Base-by-base conservation (phyloP, 2,113 vertebrate species). In the Silurus meridionalis region DNA sequence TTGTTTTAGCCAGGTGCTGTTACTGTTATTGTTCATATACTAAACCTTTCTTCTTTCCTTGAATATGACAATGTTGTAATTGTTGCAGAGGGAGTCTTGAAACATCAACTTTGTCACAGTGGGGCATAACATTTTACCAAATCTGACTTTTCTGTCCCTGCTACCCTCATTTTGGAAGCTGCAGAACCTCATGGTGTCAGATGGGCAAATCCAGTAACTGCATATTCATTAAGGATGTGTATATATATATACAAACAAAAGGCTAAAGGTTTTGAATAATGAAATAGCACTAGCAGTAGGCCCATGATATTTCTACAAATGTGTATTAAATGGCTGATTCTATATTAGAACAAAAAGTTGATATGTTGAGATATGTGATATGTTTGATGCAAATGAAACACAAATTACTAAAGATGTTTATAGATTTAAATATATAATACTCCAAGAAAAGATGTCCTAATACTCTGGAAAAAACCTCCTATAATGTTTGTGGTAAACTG, bases 1-100 rank as follows among this genome's bases (percentile, higher is more conserved):
- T 63, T 52, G 48, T 63, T 63, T 82, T n/a, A 82, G 46, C 5
- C 23, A 52, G 23, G 61, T 50, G 64, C 48, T 67, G 50, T 50
- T 82, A 67, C 63, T 17, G 63, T 25, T 67, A 67, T 67, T 82
- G 23, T 67, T 82, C 63, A 64, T 55, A 14, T 64, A 82, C 61
- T 52, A 15, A 67, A 67, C 81, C 23, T n/a, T 66, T n/a, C 63
- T 53, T 48, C 63, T 14, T 46, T 28, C 14, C 28, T 58, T 55
- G 52, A 53, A 77, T 61, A 87, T 66, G 28, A 69, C 50, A 25
- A 78, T 15, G 25, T 67, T 1, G 21, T 83, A 58, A 53, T 78
- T n/a, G 52, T 78, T n/a, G 50, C 3, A 5, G 71, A 80, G n/a
- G 48, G 46, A 61, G 14, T 64, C 13, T 46, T 25, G 50, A 37